These are phyloP conservation scores for Cryptotis parvus DNA, from an alignment of 2,113 vertebrate genomes.

Conservation along the genomic window DNA sequence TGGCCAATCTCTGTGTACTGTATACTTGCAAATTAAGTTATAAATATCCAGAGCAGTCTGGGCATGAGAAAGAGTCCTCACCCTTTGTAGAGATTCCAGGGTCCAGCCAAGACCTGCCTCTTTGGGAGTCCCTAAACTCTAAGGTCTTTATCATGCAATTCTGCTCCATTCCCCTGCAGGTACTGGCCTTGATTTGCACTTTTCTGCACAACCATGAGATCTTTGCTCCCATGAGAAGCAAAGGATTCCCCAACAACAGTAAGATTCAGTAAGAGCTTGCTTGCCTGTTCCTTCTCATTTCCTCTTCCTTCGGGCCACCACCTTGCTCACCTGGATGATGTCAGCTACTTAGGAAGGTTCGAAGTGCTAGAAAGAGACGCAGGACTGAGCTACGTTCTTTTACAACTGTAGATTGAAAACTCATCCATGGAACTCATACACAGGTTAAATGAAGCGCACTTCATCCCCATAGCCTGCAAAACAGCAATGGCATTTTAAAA, in stretches of 20 bases:
- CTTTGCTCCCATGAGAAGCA: not conserved
- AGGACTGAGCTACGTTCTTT: not conserved
- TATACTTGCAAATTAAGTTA: too few species aligned
- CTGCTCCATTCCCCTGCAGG: not conserved
- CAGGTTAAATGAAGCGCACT: not conserved
- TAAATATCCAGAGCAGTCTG: too few species aligned
- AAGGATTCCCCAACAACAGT: not conserved
- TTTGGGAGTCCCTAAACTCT: not conserved
- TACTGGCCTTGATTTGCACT: not conserved
- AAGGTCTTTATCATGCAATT: not conserved
- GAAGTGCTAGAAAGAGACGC: not conserved
- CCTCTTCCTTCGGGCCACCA: not conserved
- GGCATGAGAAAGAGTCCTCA: too few species aligned
- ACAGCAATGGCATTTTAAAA: not conserved
- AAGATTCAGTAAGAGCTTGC: not conserved
- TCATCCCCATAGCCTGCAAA: not conserved
- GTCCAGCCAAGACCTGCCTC: not conserved
- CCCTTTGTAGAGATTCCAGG: not conserved
- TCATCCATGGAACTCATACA: not conserved
- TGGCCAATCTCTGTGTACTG: too few species aligned
- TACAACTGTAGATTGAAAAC: not conserved
- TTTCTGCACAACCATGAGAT: not conserved
- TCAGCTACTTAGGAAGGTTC: not conserved
- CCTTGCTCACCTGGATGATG: not conserved
- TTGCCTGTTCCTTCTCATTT: too few species aligned